These are phyloP conservation scores for Ia io DNA, from an alignment of 2,113 vertebrate genomes.

Conservation along the genomic window DNA sequence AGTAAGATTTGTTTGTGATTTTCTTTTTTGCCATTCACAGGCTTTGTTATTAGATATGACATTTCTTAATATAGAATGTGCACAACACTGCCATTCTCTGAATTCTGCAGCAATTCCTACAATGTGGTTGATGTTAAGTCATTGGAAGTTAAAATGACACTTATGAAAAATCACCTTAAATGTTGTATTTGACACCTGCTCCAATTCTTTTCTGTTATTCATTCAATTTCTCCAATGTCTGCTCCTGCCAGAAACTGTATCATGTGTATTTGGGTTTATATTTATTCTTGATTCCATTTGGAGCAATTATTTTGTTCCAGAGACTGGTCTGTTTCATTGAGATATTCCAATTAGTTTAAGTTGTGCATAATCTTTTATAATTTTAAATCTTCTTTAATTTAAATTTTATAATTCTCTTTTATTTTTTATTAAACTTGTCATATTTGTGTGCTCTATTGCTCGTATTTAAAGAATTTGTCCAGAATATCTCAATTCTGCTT, in stretches of 20 bases:
- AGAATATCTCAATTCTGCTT: background rate
- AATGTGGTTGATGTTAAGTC: background rate
- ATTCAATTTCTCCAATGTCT: background rate
- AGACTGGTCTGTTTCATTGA: background rate
- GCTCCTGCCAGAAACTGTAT: background rate
- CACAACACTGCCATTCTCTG: background rate
- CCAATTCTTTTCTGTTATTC: background rate
- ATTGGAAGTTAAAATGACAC: background rate
- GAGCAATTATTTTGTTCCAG: slow-evolving; percentile 1
- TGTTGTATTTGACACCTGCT: background rate
- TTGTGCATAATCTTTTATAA: background rate
- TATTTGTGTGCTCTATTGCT: background rate
- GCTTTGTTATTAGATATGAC: background rate
- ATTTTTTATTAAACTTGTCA: background rate
- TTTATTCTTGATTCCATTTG: background rate
- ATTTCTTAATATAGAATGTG: background rate
- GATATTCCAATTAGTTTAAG: background rate
- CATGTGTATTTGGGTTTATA: background rate
- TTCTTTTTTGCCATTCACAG: background rate
- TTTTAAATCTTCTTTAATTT: slow-evolving; percentile 19
- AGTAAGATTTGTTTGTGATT: background rate
- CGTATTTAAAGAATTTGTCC: background rate
- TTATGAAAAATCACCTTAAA: background rate
- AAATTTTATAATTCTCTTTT: background rate
- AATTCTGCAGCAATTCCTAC: background rate